Percentiles rank a stretch among this genome's conserved stretches.
Evolutionary conservation across 2,888 invertebrate species (phyloP).

Genomic region (Buathra laborator): DNA sequence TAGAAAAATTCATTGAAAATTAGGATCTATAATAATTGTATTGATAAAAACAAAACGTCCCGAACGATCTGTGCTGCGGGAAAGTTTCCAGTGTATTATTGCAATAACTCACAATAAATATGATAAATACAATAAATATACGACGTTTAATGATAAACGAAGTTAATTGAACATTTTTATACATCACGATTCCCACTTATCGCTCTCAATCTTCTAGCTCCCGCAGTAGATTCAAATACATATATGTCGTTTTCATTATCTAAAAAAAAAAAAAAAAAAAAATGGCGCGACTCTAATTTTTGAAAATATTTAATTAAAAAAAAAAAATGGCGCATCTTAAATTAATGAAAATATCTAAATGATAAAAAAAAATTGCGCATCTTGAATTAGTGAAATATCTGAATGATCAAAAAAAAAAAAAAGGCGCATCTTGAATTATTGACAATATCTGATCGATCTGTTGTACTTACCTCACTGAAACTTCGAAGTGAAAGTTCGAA

Average conservation of each 20-base stretch:
- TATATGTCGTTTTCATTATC: constrained; percentile 58
- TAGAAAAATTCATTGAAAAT: no score
- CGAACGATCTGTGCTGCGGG: no score
- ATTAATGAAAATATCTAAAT: background rate
- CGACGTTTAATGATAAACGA: no score
- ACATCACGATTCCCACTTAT: background rate
- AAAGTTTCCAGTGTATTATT: no score
- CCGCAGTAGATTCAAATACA: constrained; percentile 60
- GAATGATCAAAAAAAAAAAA: background rate
- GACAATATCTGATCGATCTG: background rate
- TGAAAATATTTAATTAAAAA: background rate
- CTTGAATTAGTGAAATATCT: background rate
- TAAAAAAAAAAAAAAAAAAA: constrained; percentile 22
- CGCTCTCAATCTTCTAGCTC: constrained; percentile 35
- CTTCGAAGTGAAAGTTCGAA: constrained; percentile 73
- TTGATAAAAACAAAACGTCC: no score
- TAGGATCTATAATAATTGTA: no score
- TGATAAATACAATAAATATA: no score
- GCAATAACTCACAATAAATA: background rate
- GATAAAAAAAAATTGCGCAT: background rate
- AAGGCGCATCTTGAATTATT: background rate
- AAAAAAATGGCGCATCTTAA: background rate
- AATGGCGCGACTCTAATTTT: background rate
- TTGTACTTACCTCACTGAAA: constrained; percentile 67
- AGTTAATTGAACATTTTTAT: background rate